A percentile compares a stretch with the other conserved stretches of the same genome.
Conservation (phyloP, 2,797 vertebrate genomes). For the Oreochromis mossambicus region DNA sequence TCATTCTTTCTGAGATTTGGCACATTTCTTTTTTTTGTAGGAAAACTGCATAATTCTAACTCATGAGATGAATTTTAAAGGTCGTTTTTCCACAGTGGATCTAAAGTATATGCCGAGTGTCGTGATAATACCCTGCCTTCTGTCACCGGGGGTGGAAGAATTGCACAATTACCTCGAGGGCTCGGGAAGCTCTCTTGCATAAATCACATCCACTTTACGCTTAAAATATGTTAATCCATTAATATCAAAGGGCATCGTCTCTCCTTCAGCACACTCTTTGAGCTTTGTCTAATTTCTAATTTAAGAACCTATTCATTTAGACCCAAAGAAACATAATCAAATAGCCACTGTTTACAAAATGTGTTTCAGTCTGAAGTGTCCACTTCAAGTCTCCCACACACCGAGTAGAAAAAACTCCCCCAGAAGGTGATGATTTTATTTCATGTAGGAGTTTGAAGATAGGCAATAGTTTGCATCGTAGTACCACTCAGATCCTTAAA, state of each 20-base stretch:
- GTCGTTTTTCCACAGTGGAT: neutral
- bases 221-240: conserved; percentile 45
- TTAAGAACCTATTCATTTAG: neutral
- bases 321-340: neutral
- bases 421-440: conserved; percentile 10
- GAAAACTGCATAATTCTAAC: neutral
- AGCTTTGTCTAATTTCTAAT: neutral
- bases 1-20: neutral
- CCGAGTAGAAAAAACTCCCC: neutral
- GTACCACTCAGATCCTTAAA: neutral
- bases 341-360: neutral
- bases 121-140: conserved; percentile 15
- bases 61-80: neutral
- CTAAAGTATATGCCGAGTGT: neutral
- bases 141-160: conserved; percentile 13
- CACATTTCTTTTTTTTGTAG: neutral
- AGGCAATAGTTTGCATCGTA: neutral
- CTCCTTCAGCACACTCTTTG: neutral
- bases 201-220: conserved; percentile 43
- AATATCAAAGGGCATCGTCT: conserved; percentile 38
- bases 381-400: conserved; percentile 19
- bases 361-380: neutral
- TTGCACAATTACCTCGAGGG: conserved; percentile 19
- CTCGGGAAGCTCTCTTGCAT: conserved; percentile 28
- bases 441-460: conserved; percentile 21